Evolutionary conservation across 2,113 vertebrate species (phyloP).

Genomic region (Megalops atlanticus): DNA sequence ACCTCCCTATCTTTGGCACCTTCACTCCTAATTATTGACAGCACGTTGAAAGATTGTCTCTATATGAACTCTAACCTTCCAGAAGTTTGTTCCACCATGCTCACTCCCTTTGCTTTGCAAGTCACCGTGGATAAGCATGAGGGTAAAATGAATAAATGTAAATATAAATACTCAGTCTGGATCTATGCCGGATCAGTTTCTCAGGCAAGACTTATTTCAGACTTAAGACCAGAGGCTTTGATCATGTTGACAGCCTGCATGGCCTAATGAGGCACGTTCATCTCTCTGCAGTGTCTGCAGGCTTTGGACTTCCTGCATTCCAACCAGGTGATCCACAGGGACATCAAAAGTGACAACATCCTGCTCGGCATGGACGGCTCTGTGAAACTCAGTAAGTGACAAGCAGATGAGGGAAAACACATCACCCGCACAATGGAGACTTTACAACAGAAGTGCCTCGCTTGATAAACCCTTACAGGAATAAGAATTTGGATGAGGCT

Average conservation of each 20-base stretch:
- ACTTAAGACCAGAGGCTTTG: not conserved
- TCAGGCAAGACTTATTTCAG: not conserved
- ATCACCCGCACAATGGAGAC: not conserved
- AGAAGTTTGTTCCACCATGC: no score
- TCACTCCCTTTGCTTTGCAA: no score
- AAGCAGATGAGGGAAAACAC: no score
- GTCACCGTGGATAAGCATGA: no score
- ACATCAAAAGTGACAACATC: constrained; percentile 98
- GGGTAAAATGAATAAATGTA: no score
- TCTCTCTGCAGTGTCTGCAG: constrained; percentile 87
- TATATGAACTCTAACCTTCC: no score
- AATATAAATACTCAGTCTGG: no score
- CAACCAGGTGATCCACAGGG: constrained; percentile 97
- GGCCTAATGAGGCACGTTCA: not conserved
- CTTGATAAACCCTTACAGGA: no score
- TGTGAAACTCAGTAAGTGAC: constrained; percentile 92
- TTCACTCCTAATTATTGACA: no score
- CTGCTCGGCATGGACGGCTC: constrained; percentile 97
- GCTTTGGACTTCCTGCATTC: constrained; percentile 97
- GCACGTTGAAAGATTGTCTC: no score
- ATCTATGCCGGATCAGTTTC: not conserved
- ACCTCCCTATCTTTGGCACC: no score
- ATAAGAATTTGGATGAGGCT: not conserved
- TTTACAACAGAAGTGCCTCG: not conserved
- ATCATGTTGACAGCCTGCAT: not conserved